Evolutionary conservation across 2,113 vertebrate genomes (phyloP).

Genomic region (Melospiza georgiana): DNA sequence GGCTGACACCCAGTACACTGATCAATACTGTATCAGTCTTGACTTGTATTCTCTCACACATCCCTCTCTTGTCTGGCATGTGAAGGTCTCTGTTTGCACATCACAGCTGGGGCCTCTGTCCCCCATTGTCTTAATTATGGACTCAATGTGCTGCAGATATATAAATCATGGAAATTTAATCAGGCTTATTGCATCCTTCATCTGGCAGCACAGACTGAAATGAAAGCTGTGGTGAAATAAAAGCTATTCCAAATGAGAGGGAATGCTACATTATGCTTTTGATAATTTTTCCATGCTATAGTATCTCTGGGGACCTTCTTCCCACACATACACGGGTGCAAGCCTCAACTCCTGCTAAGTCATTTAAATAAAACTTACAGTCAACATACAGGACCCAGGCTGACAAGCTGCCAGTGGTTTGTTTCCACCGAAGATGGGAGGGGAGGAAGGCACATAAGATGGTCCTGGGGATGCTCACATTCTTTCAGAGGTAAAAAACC

Average conservation of each 20-base stretch:
- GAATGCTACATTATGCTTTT: neutral
- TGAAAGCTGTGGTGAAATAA: neutral
- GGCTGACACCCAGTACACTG: neutral
- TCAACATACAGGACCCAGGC: neutral
- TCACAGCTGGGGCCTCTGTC: constrained; percentile 12
- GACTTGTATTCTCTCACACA: neutral
- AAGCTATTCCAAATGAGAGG: neutral
- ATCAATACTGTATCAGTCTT: neutral
- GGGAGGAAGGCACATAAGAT: neutral
- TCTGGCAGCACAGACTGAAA: constrained; percentile 33
- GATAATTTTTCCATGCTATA: neutral
- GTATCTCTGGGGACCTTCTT: neutral
- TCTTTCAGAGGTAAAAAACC: neutral
- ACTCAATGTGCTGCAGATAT: neutral
- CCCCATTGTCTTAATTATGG: constrained; percentile 45
- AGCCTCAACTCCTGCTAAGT: neutral
- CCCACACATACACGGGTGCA: neutral
- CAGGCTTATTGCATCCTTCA: constrained; percentile 52
- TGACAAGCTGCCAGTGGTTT: neutral
- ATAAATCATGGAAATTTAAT: constrained; percentile 67
- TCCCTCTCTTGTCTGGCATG: neutral
- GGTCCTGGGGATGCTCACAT: neutral
- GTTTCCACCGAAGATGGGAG: neutral
- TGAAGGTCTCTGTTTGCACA: constrained; percentile 22
- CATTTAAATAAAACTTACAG: neutral